These are phyloP conservation scores for Collichthys lucidus DNA, from an alignment of 2,113 vertebrate species.

Conservation along the genomic window DNA sequence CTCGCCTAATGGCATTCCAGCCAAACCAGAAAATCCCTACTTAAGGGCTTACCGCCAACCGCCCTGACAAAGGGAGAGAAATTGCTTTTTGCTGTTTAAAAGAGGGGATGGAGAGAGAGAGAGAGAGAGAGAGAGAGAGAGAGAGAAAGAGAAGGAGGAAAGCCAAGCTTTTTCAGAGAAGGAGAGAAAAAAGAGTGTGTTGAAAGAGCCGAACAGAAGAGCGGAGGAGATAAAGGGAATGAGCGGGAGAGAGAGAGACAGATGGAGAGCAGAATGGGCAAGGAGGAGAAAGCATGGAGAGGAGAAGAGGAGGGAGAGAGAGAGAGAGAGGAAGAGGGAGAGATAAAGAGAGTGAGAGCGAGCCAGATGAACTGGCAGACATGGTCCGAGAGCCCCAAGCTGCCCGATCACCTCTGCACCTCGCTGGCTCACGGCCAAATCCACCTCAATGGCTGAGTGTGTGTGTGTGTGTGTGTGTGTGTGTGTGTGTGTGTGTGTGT, in stretches of 20 bases:
- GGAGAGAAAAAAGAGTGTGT: constrained; percentile 31
- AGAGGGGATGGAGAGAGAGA: constrained; percentile 59
- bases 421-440: constrained; percentile 59
- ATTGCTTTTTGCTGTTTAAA: constrained; percentile 85
- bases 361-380: constrained; percentile 69
- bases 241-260: constrained; percentile 43
- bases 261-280: constrained; percentile 59
- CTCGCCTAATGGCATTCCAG: constrained; percentile 83
- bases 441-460: constrained; percentile 38
- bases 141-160: constrained; percentile 40
- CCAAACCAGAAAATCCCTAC: constrained; percentile 85
- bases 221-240: constrained; percentile 60
- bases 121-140: too few species aligned
- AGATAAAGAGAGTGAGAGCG: constrained; percentile 7
- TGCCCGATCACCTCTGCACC: constrained; percentile 70
- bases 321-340: constrained; percentile 17
- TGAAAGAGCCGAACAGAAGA: constrained; percentile 61
- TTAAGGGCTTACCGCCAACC: constrained; percentile 81
- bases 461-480: constrained; percentile 31
- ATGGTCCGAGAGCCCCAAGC: constrained; percentile 62
- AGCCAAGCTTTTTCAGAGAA: constrained; percentile 71
- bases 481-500: constrained; percentile 27
- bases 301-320: constrained; percentile 28
- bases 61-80: constrained; percentile 83
- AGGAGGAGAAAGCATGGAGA: constrained; percentile 44